Conservation (phyloP, 1,140 invertebrate genomes). For the Lamellibrachia luymesi region DNA sequence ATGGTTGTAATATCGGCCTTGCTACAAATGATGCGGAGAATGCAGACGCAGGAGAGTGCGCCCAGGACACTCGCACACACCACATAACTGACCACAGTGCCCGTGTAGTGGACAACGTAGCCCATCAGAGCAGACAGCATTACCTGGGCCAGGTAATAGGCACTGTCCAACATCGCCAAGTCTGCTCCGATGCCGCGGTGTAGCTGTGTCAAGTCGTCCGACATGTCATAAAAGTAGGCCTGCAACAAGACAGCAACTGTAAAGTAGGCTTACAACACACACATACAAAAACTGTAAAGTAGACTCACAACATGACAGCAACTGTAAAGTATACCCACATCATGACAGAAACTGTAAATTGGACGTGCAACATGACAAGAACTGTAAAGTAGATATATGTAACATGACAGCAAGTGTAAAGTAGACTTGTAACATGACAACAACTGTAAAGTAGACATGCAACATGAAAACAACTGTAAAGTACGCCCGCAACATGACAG, state of each 20-base stretch:
- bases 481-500: too few relatives aligned
- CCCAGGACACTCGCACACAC: conserved; percentile 49
- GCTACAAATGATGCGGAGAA: conserved; percentile 36
- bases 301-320: too few relatives aligned
- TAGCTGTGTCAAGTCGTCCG: neutral
- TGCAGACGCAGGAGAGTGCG: conserved; percentile 44
- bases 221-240: conserved; percentile 30
- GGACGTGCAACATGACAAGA: too few relatives aligned
- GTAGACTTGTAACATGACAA: too few relatives aligned
- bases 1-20: neutral
- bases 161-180: conserved; percentile 57
- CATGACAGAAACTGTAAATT: too few relatives aligned
- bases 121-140: conserved; percentile 57
- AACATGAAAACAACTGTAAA: too few relatives aligned
- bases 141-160: conserved; percentile 60
- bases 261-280: too few relatives aligned
- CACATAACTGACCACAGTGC: conserved; percentile 56
- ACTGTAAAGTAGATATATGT: too few relatives aligned
- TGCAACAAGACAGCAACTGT: conserved; percentile 16
- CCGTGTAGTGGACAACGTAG: conserved; percentile 56
- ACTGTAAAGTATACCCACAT: too few relatives aligned
- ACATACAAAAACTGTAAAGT: too few relatives aligned
- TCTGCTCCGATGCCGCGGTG: conserved; percentile 56
- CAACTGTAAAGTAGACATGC: too few relatives aligned
- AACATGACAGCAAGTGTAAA: too few relatives aligned